Conservation (phyloP, 2,888 invertebrate genomes). For the Polydrusus cervinus region DNA sequence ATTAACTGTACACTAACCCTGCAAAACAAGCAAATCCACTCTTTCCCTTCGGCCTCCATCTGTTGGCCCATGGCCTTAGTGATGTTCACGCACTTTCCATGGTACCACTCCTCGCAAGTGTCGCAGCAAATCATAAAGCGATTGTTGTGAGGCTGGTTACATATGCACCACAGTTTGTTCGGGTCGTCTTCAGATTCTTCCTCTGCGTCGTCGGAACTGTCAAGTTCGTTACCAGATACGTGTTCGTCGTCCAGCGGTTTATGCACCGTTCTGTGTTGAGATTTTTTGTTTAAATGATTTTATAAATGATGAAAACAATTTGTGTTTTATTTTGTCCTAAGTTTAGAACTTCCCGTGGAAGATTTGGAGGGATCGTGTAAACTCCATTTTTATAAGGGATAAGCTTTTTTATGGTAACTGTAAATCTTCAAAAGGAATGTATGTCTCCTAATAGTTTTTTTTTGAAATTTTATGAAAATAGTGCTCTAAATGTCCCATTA, state of each 20-base stretch:
- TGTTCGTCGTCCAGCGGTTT: conserved; percentile 69
- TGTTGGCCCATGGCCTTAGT: conserved; percentile 92
- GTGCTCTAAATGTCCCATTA: too few relatives aligned
- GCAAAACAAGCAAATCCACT: conserved; percentile 94
- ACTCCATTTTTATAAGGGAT: too few relatives aligned
- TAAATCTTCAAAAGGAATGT: too few relatives aligned
- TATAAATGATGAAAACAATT: too few relatives aligned
- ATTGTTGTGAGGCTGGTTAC: conserved; percentile 95
- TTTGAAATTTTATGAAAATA: too few relatives aligned
- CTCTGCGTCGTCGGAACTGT: conserved; percentile 74
- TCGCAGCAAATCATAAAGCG: conserved; percentile 99
- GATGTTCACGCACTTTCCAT: conserved; percentile 97
- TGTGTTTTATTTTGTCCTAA: too few relatives aligned
- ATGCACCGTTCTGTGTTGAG: conserved; percentile 58
- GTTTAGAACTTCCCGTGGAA: too few relatives aligned
- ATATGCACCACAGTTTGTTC: conserved; percentile 95
- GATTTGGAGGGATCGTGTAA: too few relatives aligned
- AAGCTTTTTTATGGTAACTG: too few relatives aligned
- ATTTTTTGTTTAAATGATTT: neutral
- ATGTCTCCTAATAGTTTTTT: too few relatives aligned
- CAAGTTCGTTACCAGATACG: conserved; percentile 68
- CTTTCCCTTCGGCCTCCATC: conserved; percentile 91
- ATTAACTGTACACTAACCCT: conserved; percentile 72
- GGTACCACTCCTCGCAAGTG: conserved; percentile 97
- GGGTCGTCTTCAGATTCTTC: conserved; percentile 92